Percentiles rank a stretch among this genome's conserved stretches.
phyloP scores from a whole-genome alignment of 2,797 vertebrate genomes.

The Amniataba percoides region DNA sequence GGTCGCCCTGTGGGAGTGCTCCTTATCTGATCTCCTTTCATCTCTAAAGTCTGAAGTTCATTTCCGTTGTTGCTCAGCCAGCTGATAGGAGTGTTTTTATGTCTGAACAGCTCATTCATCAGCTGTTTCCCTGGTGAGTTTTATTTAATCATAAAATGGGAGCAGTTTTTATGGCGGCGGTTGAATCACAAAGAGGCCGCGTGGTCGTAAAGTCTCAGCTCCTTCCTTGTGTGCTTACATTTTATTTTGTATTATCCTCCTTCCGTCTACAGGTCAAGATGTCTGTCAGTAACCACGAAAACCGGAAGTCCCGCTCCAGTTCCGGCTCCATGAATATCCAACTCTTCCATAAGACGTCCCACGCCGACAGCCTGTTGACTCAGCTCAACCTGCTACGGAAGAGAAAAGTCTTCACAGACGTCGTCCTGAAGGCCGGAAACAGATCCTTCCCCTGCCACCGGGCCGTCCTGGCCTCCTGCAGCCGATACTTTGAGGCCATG shows the following conservation, averaged over 20 bases:
- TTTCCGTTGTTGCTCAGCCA: slow-evolving; percentile 43
- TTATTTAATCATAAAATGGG: slow-evolving; percentile 45
- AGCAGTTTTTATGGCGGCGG: slow-evolving; percentile 35
- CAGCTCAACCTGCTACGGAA: slow-evolving; percentile 90
- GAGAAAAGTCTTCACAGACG: slow-evolving; percentile 88
- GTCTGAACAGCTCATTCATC: slow-evolving; percentile 35
- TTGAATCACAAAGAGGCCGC: slow-evolving; percentile 24
- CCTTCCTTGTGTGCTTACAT: neutral
- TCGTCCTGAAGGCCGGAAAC: slow-evolving; percentile 86
- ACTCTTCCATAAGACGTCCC: slow-evolving; percentile 90
- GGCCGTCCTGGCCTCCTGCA: slow-evolving; percentile 90
- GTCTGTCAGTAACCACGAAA: slow-evolving; percentile 91
- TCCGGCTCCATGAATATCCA: slow-evolving; percentile 92
- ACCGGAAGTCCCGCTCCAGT: slow-evolving; percentile 90
- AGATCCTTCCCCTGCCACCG: slow-evolving; percentile 87
- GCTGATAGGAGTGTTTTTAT: slow-evolving; percentile 45
- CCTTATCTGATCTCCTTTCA: slow-evolving; percentile 72
- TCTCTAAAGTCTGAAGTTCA: slow-evolving; percentile 72
- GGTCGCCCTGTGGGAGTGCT: slow-evolving; percentile 23
- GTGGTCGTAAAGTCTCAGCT: neutral
- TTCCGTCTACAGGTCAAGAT: slow-evolving; percentile 76
- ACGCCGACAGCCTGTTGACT: slow-evolving; percentile 89
- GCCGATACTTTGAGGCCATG: slow-evolving; percentile 92
- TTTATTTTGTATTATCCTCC: neutral
- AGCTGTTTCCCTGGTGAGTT: slow-evolving; percentile 15